phyloP scores from a whole-genome alignment of 2,113 vertebrate genomes.

The Caretta caretta region DNA sequence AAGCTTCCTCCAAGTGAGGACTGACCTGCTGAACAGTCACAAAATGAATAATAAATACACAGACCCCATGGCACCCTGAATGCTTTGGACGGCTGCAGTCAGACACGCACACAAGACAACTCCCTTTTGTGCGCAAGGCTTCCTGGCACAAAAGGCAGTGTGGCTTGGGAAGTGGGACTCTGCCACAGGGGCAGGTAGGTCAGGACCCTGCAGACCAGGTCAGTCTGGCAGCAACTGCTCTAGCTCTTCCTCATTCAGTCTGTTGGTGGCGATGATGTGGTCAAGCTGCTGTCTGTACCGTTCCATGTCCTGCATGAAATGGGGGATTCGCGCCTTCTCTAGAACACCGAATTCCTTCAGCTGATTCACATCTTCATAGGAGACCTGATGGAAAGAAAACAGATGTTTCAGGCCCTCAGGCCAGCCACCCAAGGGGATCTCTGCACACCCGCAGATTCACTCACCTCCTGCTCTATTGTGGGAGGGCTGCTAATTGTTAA shows the following conservation, averaged over 20 bases:
- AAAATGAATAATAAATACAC: slow-evolving; percentile 1
- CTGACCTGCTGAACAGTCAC: not conserved
- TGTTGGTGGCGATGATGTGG: slow-evolving; percentile 90
- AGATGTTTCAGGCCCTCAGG: not conserved
- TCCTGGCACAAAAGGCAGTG: too few species aligned
- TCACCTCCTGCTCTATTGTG: not conserved
- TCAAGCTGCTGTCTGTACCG: slow-evolving; percentile 92
- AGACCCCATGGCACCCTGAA: not conserved
- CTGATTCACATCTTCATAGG: slow-evolving; percentile 91
- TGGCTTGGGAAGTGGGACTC: not conserved
- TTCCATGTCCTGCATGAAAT: slow-evolving; percentile 94
- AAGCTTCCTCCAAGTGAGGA: not conserved
- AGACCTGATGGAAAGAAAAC: slow-evolving; percentile 82
- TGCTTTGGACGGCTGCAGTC: not conserved
- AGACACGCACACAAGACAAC: not conserved
- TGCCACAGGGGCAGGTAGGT: too few species aligned
- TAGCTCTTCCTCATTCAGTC: slow-evolving; percentile 87
- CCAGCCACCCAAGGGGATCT: too few species aligned
- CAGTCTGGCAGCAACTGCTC: slow-evolving; percentile 86
- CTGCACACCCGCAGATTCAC: not conserved
- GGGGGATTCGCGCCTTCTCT: slow-evolving; percentile 87
- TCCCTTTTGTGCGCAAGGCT: not conserved
- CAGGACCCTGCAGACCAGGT: not conserved
- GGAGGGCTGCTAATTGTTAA: not conserved
- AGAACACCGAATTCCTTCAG: slow-evolving; percentile 85